phyloP scores from a whole-genome alignment of 2,888 invertebrate genomes.

The Mesodorylaimus sp. region DNA sequence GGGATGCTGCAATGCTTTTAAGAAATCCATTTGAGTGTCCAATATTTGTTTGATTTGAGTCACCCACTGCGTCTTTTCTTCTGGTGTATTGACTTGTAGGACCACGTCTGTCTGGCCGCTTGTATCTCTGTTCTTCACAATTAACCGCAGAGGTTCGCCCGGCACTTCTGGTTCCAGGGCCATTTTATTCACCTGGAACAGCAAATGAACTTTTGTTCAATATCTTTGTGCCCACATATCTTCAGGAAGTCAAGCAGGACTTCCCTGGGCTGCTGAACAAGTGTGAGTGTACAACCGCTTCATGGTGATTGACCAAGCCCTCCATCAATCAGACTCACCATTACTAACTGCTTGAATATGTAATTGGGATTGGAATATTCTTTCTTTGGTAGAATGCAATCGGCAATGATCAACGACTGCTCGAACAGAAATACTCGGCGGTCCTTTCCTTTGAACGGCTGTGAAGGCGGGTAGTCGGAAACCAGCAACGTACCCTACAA shows the following conservation, averaged over 20 bases:
- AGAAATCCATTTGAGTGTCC: conserved; percentile 77
- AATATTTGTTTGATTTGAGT: conserved; percentile 62
- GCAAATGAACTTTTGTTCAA: too few species aligned
- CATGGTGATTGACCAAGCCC: too few species aligned
- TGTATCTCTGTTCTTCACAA: conserved; percentile 49
- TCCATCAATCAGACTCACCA: conserved; percentile 43
- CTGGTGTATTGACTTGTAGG: conserved; percentile 54
- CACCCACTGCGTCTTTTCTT: conserved; percentile 63
- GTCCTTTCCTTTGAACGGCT: conserved; percentile 50
- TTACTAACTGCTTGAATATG: conserved; percentile 82
- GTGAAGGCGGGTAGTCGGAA: conserved; percentile 30
- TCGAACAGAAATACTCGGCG: conserved; percentile 92
- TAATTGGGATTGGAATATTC: conserved; percentile 75
- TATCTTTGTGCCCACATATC: too few species aligned
- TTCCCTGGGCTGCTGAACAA: too few species aligned
- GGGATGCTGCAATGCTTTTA: conserved; percentile 83
- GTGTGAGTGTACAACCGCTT: too few species aligned
- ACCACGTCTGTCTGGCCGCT: conserved; percentile 47
- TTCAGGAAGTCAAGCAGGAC: too few species aligned
- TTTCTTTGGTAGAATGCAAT: conserved; percentile 60
- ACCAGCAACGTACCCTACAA: conserved; percentile 34
- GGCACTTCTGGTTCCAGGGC: conserved; percentile 43
- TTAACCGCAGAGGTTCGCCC: conserved; percentile 51
- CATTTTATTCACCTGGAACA: conserved; percentile 71
- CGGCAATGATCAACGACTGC: conserved; percentile 89